A percentile compares a stretch with the other conserved stretches of the same genome.
phyloP scores from a whole-genome alignment of 2,113 vertebrate species.

The Pseudopodoces humilis region DNA sequence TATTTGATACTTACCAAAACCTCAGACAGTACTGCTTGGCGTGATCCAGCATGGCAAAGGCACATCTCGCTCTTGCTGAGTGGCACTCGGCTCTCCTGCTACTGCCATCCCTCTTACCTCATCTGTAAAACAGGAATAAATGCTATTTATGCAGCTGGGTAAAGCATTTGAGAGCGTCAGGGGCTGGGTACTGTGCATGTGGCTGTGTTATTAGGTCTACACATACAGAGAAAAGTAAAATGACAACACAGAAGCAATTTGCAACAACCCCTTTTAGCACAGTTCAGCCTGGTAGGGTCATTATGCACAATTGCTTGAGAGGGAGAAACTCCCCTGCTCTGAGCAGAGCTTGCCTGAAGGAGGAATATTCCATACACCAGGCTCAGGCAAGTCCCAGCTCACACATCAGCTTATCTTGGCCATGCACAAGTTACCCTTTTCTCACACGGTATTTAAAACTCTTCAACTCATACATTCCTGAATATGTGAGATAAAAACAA shows the following conservation, averaged over 20 bases:
- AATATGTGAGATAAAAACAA: slow-evolving; percentile 22
- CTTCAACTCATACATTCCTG: slow-evolving; percentile 14
- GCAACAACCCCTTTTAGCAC: not conserved
- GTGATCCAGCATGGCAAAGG: not conserved
- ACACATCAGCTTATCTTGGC: slow-evolving; percentile 40
- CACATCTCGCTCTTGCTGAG: not conserved
- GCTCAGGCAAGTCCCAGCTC: slow-evolving; percentile 11
- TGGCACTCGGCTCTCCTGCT: not conserved
- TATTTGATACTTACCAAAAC: not conserved
- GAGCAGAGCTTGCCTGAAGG: not conserved
- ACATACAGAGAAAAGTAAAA: not conserved
- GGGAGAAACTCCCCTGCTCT: not conserved
- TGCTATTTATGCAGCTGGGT: not conserved
- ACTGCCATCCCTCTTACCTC: not conserved
- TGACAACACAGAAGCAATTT: not conserved
- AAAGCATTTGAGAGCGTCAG: not conserved
- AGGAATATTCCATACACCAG: not conserved
- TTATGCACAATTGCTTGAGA: not conserved
- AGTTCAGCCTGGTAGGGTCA: not conserved
- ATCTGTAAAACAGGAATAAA: not conserved
- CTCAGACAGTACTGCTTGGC: not conserved
- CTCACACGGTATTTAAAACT: not conserved
- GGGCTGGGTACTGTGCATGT: not conserved
- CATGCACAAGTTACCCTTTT: not conserved
- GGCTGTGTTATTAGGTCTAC: not conserved